Base-by-base conservation (phyloP, 1,140 invertebrate species). In the Macrocentrus cingulum region DNA sequence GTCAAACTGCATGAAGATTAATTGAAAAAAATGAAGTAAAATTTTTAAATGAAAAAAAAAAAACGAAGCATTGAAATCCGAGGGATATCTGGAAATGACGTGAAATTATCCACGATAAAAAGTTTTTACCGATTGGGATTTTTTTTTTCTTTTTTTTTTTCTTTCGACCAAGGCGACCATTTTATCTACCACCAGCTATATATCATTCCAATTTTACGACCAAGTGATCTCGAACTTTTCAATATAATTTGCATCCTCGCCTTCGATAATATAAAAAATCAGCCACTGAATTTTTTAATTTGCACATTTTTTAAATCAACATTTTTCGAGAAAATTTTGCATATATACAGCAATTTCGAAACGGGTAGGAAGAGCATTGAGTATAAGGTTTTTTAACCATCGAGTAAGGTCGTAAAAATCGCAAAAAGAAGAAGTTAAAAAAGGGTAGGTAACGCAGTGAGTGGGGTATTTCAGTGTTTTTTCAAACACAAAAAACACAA, bases 121-220 rank as follows among this genome's bases (percentile, higher is more conserved):
- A 29, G 22, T 48, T 34, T 9, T n/a, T n/a, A n/a, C 4, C 25
- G 25, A 29, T 29, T 29, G 25, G 9, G 25, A n/a, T n/a, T n/a
- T n/a, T n/a, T n/a, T n/a, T n/a, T n/a, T n/a, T n/a, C n/a, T n/a
- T n/a, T n/a, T n/a, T n/a, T n/a, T 49, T 23, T 18, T 18, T 23
- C 19, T 49, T 49, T 49, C 46, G 46, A 49, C 36, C 7, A 34
- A 15, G 36, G 23, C 44, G 53, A 61, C 62, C 59, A 61, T 62
- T 49, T 62, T 56, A 60, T 25, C 49, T 45, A 49, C 23, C 51
- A 60, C 53, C 59, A 64, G 66, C 58, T 66, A 64, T 71, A 74
- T 75, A 76, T 75, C 74, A 73, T 74, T 71, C 67, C 74, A 75
- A 76, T 76, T 76, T 75, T 71, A 72, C 69, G 70, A 66, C 55